Evolutionary conservation across 1,140 invertebrate genomes (phyloP).

Genomic region (Drosophila eugracilis): DNA sequence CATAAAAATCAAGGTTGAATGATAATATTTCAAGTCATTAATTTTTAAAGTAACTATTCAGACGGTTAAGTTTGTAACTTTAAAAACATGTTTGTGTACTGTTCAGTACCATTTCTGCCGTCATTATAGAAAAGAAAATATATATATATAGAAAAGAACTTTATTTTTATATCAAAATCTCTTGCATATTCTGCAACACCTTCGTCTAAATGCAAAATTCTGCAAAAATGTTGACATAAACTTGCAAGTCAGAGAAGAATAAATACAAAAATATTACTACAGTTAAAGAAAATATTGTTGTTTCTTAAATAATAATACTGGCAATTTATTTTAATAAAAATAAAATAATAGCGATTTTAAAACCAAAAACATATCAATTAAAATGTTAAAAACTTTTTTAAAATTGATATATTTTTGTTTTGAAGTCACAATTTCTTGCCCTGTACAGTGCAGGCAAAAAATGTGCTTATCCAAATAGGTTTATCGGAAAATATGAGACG

Average conservation of each 20-base stretch:
- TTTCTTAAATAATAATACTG: too few relatives aligned
- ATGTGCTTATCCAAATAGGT: slow-evolving; percentile 45
- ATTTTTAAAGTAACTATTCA: too few relatives aligned
- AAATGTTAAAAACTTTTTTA: too few relatives aligned
- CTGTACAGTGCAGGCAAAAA: slow-evolving; percentile 40
- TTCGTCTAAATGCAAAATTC: neutral
- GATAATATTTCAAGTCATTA: neutral
- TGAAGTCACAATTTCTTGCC: neutral
- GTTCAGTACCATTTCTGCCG: neutral
- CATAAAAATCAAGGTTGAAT: too few relatives aligned
- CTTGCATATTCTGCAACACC: neutral
- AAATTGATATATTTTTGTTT: neutral
- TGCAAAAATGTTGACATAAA: neutral
- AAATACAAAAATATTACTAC: neutral
- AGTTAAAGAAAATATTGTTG: neutral
- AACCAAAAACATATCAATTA: too few relatives aligned
- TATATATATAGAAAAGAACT: neutral
- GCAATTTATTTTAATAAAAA: too few relatives aligned
- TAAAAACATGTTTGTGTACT: neutral
- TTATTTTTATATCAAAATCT: neutral
- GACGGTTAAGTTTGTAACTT: neutral
- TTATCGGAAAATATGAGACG: slow-evolving; percentile 53
- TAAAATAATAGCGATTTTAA: too few relatives aligned
- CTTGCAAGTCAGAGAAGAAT: neutral
- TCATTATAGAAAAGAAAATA: too few relatives aligned